phyloP scores from a whole-genome alignment of 2,797 vertebrate genomes.

The Graptemys geographica region DNA sequence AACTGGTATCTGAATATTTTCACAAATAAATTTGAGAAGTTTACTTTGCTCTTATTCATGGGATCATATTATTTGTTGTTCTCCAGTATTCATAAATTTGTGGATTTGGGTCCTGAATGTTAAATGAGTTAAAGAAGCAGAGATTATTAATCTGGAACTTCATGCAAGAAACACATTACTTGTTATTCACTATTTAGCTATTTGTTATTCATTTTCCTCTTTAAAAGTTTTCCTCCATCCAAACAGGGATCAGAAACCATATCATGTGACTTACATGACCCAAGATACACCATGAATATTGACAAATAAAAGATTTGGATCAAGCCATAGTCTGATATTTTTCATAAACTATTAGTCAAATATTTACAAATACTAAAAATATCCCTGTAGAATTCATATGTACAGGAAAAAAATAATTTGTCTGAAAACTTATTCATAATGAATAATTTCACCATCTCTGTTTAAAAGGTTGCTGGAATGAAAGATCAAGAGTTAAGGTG shows the following conservation, averaged over 20 bases:
- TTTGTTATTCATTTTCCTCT: background rate
- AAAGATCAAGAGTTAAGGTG: background rate
- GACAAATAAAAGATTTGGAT: background rate
- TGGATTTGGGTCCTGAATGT: background rate
- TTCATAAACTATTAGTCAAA: background rate
- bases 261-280: too few species aligned
- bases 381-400: background rate
- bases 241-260: background rate
- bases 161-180: background rate
- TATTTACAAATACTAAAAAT: background rate
- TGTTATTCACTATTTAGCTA: background rate
- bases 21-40: background rate
- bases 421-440: background rate
- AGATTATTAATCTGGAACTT: background rate
- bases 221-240: background rate
- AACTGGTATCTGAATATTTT: background rate
- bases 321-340: background rate
- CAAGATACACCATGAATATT: background rate
- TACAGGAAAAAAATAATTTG: background rate
- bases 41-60: background rate
- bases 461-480: background rate
- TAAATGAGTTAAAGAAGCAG: background rate
- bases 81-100: background rate
- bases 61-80: background rate
- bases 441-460: too few species aligned